Percentiles rank a stretch among this genome's conserved stretches.
Conservation (phyloP, 2,888 invertebrate species). For the Hemithea aestivaria region DNA sequence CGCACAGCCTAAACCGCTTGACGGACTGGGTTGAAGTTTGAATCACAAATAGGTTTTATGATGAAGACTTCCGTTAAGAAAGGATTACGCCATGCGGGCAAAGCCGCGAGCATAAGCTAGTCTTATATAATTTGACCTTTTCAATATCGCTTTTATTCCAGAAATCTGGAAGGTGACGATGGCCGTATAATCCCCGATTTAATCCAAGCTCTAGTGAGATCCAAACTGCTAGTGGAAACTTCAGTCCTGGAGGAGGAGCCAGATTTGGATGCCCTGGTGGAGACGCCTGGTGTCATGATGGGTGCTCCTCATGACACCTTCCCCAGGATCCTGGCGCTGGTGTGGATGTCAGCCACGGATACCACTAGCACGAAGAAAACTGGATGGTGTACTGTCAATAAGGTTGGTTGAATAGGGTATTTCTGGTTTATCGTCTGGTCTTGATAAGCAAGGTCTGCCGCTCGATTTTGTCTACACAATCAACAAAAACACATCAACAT, state of each 20-base stretch:
- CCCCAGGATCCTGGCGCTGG: slow-evolving; percentile 54
- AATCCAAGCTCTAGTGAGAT: slow-evolving; percentile 44
- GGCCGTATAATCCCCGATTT: slow-evolving; percentile 46
- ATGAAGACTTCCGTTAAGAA: too few species aligned
- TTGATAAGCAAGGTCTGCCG: too few species aligned
- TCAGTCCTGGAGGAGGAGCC: slow-evolving; percentile 57
- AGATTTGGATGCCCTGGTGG: slow-evolving; percentile 53
- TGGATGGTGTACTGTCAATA: slow-evolving; percentile 45
- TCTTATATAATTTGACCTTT: too few species aligned
- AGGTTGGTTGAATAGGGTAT: slow-evolving; percentile 13
- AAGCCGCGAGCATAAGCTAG: too few species aligned
- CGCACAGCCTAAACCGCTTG: too few species aligned
- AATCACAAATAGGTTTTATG: too few species aligned
- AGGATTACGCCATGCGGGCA: too few species aligned
- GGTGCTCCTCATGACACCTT: slow-evolving; percentile 63
- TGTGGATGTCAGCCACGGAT: slow-evolving; percentile 59
- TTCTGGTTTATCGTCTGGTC: too few species aligned
- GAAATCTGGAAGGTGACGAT: slow-evolving; percentile 64
- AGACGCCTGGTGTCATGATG: slow-evolving; percentile 57
- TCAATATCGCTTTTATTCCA: too few species aligned
- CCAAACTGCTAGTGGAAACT: slow-evolving; percentile 56
- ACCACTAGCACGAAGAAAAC: slow-evolving; percentile 44
- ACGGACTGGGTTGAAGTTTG: too few species aligned
- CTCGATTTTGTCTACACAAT: too few species aligned
- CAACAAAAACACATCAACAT: too few species aligned